Evolutionary conservation across 2,113 vertebrate species (phyloP), one percentile per base, ranked within the genome.

Genomic region (Panurus biarmicus): DNA sequence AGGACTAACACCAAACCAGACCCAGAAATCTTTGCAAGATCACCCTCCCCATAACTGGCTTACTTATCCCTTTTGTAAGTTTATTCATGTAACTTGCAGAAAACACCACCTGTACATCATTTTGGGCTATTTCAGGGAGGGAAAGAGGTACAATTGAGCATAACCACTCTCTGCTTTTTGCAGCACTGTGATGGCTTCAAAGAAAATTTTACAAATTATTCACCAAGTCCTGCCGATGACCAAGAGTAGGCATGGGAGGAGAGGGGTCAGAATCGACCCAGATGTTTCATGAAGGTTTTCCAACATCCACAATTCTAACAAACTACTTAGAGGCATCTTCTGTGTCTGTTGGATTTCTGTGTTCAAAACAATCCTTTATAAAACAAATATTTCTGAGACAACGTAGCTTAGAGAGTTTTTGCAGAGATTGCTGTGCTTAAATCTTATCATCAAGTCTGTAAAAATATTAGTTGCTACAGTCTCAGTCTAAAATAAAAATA

Each of bases 171-270:
- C 31, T 3, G 1, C 2, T 77, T 82, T 69, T 38, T 44, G 45
- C 36, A 71, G 40, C 31, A 17, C 35, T 7, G 23, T 8, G 21
- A 38, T 8, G 4, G 5, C 22, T 85, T 73, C 54, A 80, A 65
- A 73, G 1, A 2, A 23, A 53, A 50, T 23, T 88, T 85, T 53
- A 31, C 12, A 19, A n/a, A 76, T 20, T 58, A 54, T 31, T 45
- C 62, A 10, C 64, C 14, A 80, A 77, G 5, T 25, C 35, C 50
- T 91, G 16, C 11, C 61, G n/a, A 58, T 25, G 5, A 58, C 8
- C 38, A 62, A 50, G 26, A 67, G 14, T 0, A 19, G 62, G 33
- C 31, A 58, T 0, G 1, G 14, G 10, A 14, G 9, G 1, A 35
- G 2, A 7, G 6, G 9, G 10, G 6, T 10, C 29, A 53, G 35